phyloP scores from a whole-genome alignment of 1,140 invertebrate genomes.

The Neomicropteryx cornuta region DNA sequence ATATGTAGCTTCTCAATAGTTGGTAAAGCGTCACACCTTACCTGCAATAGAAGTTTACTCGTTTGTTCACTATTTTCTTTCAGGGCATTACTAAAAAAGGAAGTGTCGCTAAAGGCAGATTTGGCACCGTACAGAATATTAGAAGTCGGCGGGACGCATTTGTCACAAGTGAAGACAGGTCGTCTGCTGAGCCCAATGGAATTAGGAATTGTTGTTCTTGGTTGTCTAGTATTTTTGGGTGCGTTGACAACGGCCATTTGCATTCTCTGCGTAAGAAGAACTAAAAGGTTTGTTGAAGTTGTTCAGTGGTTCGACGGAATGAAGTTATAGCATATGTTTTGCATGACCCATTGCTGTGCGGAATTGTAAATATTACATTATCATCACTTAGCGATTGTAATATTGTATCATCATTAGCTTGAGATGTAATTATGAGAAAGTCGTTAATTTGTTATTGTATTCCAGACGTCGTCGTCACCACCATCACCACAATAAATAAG shows the following conservation, averaged over 20 bases:
- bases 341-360: conserved; percentile 11
- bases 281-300: conserved; percentile 58
- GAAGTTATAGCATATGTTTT: conserved; percentile 3
- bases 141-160: conserved; percentile 32
- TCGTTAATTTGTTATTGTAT: too few species aligned
- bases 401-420: too few species aligned
- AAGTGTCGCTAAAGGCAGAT: conserved; percentile 45
- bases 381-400: too few species aligned
- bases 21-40: neutral
- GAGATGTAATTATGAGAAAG: too few species aligned
- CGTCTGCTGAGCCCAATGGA: conserved; percentile 55
- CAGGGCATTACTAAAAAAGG: conserved; percentile 48
- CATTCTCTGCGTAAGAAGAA: conserved; percentile 56
- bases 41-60: neutral
- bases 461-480: too few species aligned
- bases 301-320: conserved; percentile 9
- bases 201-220: conserved; percentile 65
- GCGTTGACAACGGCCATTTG: conserved; percentile 66
- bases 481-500: too few species aligned
- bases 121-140: conserved; percentile 46
- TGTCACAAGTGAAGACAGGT: conserved; percentile 23
- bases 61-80: conserved; percentile 13
- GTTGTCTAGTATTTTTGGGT: conserved; percentile 66
- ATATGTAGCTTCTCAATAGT: neutral
- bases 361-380: too few species aligned